A percentile compares a stretch with the other conserved stretches of the same genome.
Evolutionary conservation across 1,140 invertebrate genomes (phyloP).

Genomic region (Battus philenor): DNA sequence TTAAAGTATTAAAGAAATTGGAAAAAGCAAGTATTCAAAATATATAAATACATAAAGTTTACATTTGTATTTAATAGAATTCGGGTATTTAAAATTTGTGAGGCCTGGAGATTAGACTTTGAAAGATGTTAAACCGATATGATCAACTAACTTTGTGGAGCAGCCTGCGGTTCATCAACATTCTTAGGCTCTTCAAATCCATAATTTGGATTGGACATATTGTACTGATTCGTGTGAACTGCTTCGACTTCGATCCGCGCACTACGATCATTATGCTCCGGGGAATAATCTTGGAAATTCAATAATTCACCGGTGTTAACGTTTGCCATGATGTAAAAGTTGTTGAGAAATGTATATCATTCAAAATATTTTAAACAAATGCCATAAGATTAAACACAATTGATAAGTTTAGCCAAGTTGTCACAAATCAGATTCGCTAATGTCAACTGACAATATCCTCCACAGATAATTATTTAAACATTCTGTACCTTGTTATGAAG

Average conservation of each 20-base stretch:
- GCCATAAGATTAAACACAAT: background rate
- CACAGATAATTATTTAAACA: too few species aligned
- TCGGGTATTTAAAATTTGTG: too few species aligned
- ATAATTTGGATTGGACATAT: slow-evolving; percentile 54
- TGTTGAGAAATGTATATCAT: too few species aligned
- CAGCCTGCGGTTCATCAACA: slow-evolving; percentile 34
- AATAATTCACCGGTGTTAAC: slow-evolving; percentile 78
- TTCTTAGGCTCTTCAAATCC: slow-evolving; percentile 49
- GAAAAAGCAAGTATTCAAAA: too few species aligned
- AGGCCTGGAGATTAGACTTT: too few species aligned
- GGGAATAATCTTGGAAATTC: slow-evolving; percentile 80
- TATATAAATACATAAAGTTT: too few species aligned
- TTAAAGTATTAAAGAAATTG: too few species aligned
- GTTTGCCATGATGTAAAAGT: slow-evolving; percentile 67
- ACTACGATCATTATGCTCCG: slow-evolving; percentile 65
- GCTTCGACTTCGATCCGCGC: slow-evolving; percentile 77
- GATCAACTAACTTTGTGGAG: slow-evolving; percentile 35
- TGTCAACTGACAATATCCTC: too few species aligned
- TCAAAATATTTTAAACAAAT: too few species aligned
- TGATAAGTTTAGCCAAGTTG: slow-evolving; percentile 1
- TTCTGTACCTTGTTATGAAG: too few species aligned
- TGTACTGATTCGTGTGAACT: slow-evolving; percentile 64
- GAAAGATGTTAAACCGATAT: slow-evolving; percentile 1
- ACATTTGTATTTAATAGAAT: too few species aligned
- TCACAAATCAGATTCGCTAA: too few species aligned